Percentiles rank a stretch among this genome's conserved stretches.
Evolutionary conservation across 2,888 invertebrate genomes (phyloP).

Genomic region (Hetaerina titia): DNA sequence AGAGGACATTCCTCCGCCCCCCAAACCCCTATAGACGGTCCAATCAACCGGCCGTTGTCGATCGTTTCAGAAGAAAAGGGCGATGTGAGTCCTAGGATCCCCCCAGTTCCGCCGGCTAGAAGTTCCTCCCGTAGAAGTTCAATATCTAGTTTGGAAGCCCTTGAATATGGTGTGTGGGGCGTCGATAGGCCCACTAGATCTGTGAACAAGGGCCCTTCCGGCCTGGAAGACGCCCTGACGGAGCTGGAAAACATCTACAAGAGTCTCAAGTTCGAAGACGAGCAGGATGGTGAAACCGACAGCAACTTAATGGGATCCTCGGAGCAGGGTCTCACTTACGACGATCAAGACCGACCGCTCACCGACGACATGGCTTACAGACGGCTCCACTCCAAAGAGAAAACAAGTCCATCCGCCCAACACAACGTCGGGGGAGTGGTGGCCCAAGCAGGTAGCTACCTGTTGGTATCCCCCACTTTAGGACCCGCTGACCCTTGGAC

Average conservation of each 20-base stretch:
- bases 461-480: conserved; percentile 85
- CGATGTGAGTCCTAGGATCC: conserved; percentile 68
- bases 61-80: conserved; percentile 73
- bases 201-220: conserved; percentile 79
- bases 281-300: conserved; percentile 83
- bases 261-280: conserved; percentile 90
- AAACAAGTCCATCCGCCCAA: conserved; percentile 76
- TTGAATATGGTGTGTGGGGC: conserved; percentile 76
- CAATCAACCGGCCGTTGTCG: conserved; percentile 72
- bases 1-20: conserved; percentile 68
- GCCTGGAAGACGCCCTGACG: conserved; percentile 91
- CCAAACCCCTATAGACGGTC: conserved; percentile 65
- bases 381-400: conserved; percentile 83
- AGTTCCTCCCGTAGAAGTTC: conserved; percentile 73
- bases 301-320: conserved; percentile 73
- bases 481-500: conserved; percentile 71
- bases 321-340: conserved; percentile 77
- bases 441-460: conserved; percentile 82
- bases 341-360: conserved; percentile 81
- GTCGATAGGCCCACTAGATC: conserved; percentile 79
- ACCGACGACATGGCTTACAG: conserved; percentile 91
- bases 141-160: conserved; percentile 72
- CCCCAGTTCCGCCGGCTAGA: conserved; percentile 75
- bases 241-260: conserved; percentile 95
- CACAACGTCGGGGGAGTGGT: conserved; percentile 77